Percentiles rank a stretch among this genome's conserved stretches.
Evolutionary conservation across 2,888 invertebrate species (phyloP).

Genomic region (Polydrusus tereticollis): DNA sequence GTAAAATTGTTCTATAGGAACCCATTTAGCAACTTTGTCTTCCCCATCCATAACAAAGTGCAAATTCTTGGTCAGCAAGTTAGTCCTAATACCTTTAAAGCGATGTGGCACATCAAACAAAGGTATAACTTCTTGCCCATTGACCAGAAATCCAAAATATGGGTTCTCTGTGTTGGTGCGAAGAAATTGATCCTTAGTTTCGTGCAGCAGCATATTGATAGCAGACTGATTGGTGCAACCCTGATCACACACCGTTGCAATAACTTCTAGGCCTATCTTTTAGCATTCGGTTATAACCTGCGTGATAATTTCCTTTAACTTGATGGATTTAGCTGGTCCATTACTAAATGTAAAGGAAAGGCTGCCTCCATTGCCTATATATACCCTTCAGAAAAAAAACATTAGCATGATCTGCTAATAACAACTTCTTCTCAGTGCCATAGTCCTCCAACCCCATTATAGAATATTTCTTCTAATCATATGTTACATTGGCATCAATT

Average conservation of each 20-base stretch:
- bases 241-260: conserved; percentile 56
- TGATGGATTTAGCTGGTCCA: conserved; percentile 38
- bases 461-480: too few relatives aligned
- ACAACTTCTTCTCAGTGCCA: too few relatives aligned
- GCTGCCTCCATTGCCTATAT: conserved; percentile 55
- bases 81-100: conserved; percentile 42
- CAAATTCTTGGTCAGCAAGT: conserved; percentile 32
- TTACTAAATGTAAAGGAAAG: conserved; percentile 50
- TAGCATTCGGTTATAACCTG: conserved; percentile 44
- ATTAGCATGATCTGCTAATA: too few relatives aligned
- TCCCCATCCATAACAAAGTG: conserved; percentile 19
- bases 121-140: conserved; percentile 29
- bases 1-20: conserved; percentile 30
- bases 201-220: conserved; percentile 38
- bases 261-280: conserved; percentile 49
- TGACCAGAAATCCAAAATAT: conserved; percentile 10
- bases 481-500: too few relatives aligned
- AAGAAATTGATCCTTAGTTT: neutral
- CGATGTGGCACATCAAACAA: conserved; percentile 46
- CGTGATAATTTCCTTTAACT: conserved; percentile 46
- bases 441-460: too few relatives aligned
- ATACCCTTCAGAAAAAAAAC: too few relatives aligned
- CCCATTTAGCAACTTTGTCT: conserved; percentile 30
- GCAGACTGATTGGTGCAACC: conserved; percentile 53
- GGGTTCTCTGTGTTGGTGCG: conserved; percentile 18